phyloP scores from a whole-genome alignment of 2,888 invertebrate genomes.

The Lepeophtheirus nordmannii region DNA sequence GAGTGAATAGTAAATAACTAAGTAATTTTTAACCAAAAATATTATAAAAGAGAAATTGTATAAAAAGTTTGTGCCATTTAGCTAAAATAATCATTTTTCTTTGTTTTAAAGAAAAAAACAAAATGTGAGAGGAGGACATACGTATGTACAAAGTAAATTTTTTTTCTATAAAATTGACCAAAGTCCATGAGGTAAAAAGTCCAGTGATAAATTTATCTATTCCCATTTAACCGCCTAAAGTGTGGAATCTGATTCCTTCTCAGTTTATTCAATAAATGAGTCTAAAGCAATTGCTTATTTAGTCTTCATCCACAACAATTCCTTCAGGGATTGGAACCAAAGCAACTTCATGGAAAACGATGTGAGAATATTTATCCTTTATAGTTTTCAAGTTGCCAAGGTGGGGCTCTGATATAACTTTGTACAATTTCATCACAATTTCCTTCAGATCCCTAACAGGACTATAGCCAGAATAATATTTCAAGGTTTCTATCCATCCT shows the following conservation, averaged over 20 bases:
- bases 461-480: slow-evolving; percentile 63
- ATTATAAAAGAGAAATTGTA: no score
- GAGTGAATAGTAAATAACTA: no score
- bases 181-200: no score
- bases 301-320: slow-evolving; percentile 33
- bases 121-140: no score
- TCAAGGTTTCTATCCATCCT: slow-evolving; percentile 55
- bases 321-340: slow-evolving; percentile 46
- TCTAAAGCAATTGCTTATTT: not conserved
- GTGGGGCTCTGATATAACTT: slow-evolving; percentile 57
- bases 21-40: no score
- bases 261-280: no score
- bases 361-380: slow-evolving; percentile 80
- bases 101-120: no score
- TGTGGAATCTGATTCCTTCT: not conserved
- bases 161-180: no score
- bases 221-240: not conserved
- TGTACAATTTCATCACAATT: slow-evolving; percentile 55
- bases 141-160: no score
- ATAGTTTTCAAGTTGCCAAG: slow-evolving; percentile 67
- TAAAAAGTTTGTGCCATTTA: no score
- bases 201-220: no score
- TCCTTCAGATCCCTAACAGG: slow-evolving; percentile 52
- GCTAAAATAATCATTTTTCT: no score
- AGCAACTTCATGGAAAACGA: slow-evolving; percentile 80